Base-by-base conservation (phyloP, 2,888 invertebrate genomes). In the Lymantria dispar region DNA sequence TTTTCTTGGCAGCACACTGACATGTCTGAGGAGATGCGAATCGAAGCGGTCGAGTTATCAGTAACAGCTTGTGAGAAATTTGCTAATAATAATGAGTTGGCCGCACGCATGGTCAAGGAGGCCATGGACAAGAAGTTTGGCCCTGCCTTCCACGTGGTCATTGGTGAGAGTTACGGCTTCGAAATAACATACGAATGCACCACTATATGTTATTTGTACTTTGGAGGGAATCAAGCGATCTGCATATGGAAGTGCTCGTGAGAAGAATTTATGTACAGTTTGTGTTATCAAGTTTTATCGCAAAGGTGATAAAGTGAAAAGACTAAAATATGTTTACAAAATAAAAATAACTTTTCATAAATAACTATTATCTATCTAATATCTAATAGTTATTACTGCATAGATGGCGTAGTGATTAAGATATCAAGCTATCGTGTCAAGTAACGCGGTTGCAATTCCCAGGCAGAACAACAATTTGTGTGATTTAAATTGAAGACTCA, bases 101-200 rank as follows among this genome's bases (percentile, higher is more conserved):
- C 98, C 0, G 98, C 99, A n/a, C 95, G 94, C 67, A 95, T 96
- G 93, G 97, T 99, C 49, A 99, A 99, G 87, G 98, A 99, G 72
- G 94, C 94, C 43, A 95, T 99, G 95, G 99, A 99, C 86, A 98
- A 98, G 86, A 98, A 97, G 81, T 98, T 97, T 83, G 98, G 98
- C 3, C 95, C 97, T 0, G 95, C 97, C 53, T 98, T 98, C 94
- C 97, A 98, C 85, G 97, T 96, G n/a, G 96, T 98, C 0, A 96
- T 99, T 5, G 99, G 99, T 7, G 98, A 99, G 92, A 97, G 97
- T 53, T 98, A 95, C 87, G 98, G 98, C 43, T 98, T 98, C 85
- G 97, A 98, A 83, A 94, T 98, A 55, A 97, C 97, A 1, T 97
- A 98, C 80, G 98, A 98, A 89, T 95, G 96, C 54, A 96, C 96